A percentile compares a stretch with the other conserved stretches of the same genome.
Conservation (phyloP, 92 coral and sea anemone genomes). For the Pocillopora meandrina region DNA sequence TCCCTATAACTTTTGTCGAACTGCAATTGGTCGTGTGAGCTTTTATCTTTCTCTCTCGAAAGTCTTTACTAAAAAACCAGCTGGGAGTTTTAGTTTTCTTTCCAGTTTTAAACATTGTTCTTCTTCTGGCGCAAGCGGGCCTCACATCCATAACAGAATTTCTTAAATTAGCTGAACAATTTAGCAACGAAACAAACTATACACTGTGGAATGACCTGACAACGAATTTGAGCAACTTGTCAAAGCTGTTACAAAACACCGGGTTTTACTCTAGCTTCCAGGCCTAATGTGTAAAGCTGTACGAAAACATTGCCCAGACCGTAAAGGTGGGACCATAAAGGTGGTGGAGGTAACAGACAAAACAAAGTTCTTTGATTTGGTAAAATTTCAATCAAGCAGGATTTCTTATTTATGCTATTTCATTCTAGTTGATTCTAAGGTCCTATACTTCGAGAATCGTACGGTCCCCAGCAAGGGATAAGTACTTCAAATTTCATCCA, state of each 20-base stretch:
- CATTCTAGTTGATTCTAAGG: too few species aligned
- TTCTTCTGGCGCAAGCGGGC: slow-evolving; percentile 84
- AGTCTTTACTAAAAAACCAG: too few species aligned
- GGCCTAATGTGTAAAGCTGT: slow-evolving; percentile 74
- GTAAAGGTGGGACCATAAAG: slow-evolving; percentile 91
- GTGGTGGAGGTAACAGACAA: slow-evolving; percentile 70
- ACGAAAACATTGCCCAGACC: slow-evolving; percentile 68
- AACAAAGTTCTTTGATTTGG: neutral
- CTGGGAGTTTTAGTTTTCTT: neutral
- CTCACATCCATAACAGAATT: slow-evolving; percentile 75
- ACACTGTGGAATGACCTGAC: slow-evolving; percentile 97
- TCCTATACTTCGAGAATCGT: too few species aligned
- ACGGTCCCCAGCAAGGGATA: too few species aligned
- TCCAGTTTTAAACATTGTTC: neutral
- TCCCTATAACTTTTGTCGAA: too few species aligned
- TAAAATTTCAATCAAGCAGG: too few species aligned
- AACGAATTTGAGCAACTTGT: slow-evolving; percentile 70
- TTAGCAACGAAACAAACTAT: slow-evolving; percentile 80
- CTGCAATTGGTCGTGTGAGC: too few species aligned
- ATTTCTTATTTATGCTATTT: too few species aligned
- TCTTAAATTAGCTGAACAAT: slow-evolving; percentile 83
- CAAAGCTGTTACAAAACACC: slow-evolving; percentile 81
- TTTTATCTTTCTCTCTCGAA: too few species aligned
- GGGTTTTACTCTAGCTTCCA: slow-evolving; percentile 73
- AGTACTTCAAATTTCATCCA: too few species aligned